These are phyloP conservation scores for Halichoerus grypus DNA, from an alignment of 2,113 vertebrate genomes.

Conservation along the genomic window DNA sequence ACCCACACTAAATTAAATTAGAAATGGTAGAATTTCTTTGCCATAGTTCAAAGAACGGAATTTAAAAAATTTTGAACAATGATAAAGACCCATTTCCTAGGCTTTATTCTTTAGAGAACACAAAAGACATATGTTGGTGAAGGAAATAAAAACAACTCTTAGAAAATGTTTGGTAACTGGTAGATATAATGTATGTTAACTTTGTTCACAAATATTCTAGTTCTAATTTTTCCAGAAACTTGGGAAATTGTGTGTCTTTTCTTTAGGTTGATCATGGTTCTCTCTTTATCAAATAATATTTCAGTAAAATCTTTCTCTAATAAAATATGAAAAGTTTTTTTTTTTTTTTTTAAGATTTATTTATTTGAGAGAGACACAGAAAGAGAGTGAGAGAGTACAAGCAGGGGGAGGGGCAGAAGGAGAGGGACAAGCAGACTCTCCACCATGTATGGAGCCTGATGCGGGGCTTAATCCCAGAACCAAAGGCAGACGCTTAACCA, in stretches of 20 bases:
- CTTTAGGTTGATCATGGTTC: neutral
- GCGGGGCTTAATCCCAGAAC: no score
- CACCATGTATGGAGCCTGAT: no score
- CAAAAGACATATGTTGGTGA: neutral
- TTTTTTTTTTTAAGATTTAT: no score
- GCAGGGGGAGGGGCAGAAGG: no score
- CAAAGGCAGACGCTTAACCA: no score
- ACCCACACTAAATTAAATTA: neutral
- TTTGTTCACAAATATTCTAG: neutral
- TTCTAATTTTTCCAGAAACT: neutral
- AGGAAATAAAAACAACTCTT: neutral
- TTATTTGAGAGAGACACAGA: no score
- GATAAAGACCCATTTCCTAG: neutral
- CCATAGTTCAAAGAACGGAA: no score
- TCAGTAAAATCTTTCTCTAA: neutral
- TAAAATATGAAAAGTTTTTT: neutral
- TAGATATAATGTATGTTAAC: neutral
- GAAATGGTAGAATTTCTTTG: no score
- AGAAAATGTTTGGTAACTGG: neutral
- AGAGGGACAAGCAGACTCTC: no score
- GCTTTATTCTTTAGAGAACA: neutral
- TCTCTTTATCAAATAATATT: neutral
- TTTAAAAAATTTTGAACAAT: no score
- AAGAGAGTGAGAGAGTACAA: no score
- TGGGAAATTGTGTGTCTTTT: neutral